Evolutionary conservation across 2,113 vertebrate genomes (phyloP), one percentile per base, ranked within the genome.

Genomic region (Myotis brandtii): DNA sequence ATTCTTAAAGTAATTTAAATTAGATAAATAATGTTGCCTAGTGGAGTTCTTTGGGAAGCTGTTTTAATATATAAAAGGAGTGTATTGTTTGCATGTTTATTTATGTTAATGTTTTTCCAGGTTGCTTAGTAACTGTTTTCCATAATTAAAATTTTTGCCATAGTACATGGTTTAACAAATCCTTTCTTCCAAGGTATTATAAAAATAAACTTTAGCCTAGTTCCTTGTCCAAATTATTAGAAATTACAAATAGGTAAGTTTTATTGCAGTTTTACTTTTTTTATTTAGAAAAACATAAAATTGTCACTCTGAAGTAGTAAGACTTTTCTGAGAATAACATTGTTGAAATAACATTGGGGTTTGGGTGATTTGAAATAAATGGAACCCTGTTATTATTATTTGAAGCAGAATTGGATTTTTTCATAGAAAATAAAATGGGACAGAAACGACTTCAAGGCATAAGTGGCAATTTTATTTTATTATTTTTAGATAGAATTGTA

Each of bases 291-390:
- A 97, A 96, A 34, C 89, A 97, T 86, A 97, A 96, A 98, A 96
- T 93, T 98, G 95, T 95, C 95, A 91, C 96, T 98, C 90, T 95
- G 87, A 92, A 97, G 72, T 94, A 97, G 82, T 97, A 95, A 96
- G 95, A 95, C 67, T 96, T 98, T 98, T 98, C 86, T 95, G 92
- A 96, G 94, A 98, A 97, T 79, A 95, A 98, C 95, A 96, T 95
- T 97, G 89, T 92, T 97, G 96, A 97, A 97, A 95, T 66, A 97
- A 93, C 95, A 95, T 84, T 96, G 93, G 86, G 23, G 27, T 89
- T 97, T 97, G 20, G 48, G 96, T 92, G 92, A 97, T 95, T 95
- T 94, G 96, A 97, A 98, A 96, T 95, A 96, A 92, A 92, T 97
- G 96, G 91, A 94, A 82, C 48, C 72, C 64, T 95, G 32, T 96